Evolutionary conservation across 2,888 invertebrate species (phyloP), one percentile per base, ranked within the genome.

Genomic region (Drosophila greeni): DNA sequence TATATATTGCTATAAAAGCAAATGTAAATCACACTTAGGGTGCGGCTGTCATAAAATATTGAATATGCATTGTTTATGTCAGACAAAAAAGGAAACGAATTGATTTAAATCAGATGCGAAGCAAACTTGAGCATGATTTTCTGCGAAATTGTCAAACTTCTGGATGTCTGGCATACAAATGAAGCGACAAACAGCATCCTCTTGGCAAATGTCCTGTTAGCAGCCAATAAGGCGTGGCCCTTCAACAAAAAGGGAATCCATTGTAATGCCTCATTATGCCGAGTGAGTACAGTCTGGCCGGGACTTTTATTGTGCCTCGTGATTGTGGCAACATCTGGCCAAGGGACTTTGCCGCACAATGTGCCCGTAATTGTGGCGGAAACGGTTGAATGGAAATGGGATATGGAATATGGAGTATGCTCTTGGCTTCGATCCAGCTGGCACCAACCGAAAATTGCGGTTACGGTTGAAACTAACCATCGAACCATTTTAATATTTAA

Each of bases 131-230:
- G 40, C 45, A 47, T 39, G 62, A 68, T 66, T 64, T 60, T 47
- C 73, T 52, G 42, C 68, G 40, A 59, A 75, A 68, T 70, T 64
- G 43, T 56, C 72, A 79, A 66, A 53, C 43, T 66, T 70, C 26
- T 20, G 16, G 26, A 20, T 54, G 48, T 24, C 16, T 66, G 58
- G 64, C 64, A 77, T 70, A 74, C 74, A 74, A 83, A 77, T 80
- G 66, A 83, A 70, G 68, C 72, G 58, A 37, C 51, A 58, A 49
- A 68, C 24, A 20, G 52, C 53, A 37, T 51, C 48, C 60, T 26
- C 24, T 36, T 36, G 57, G 26, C 43, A 69, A 74, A 61, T 65
- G 49, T 66, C 26, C 34, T 54, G 45, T 56, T 57, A 43, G 61
- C 67, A 67, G 61, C 61, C 61, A 67, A 72, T 72, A 72, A 64